Percentiles rank a stretch among this genome's conserved stretches.
Conservation (phyloP, 2,888 invertebrate genomes). For the Dichetophora obliterata region DNA sequence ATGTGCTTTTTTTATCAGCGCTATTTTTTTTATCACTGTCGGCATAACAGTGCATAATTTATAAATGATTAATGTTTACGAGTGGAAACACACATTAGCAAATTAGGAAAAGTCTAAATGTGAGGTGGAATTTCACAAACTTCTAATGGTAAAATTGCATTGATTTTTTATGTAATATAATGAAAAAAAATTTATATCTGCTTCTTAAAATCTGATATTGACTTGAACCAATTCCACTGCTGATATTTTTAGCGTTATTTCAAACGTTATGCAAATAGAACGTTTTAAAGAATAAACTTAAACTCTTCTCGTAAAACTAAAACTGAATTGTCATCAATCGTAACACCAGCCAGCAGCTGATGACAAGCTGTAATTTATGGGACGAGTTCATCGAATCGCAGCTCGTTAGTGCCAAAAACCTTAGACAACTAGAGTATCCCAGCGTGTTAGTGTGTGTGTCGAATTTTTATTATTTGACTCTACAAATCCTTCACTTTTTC, state of each 20-base stretch:
- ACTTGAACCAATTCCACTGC: too few relatives aligned
- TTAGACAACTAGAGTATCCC: neutral
- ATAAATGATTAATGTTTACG: neutral
- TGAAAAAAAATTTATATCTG: too few relatives aligned
- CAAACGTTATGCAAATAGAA: too few relatives aligned
- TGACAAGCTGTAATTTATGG: conserved; percentile 30
- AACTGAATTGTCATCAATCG: conserved; percentile 11
- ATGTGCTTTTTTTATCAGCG: neutral
- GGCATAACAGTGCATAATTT: too few relatives aligned
- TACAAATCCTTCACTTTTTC: neutral
- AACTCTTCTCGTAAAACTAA: neutral
- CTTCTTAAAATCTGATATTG: too few relatives aligned
- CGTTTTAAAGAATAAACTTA: neutral
- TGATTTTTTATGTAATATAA: neutral
- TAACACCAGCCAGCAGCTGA: conserved; percentile 1
- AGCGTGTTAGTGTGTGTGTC: neutral
- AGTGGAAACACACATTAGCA: neutral
- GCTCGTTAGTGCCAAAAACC: conserved; percentile 20
- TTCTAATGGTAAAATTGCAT: neutral
- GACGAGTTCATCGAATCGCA: conserved; percentile 30
- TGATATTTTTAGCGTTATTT: too few relatives aligned
- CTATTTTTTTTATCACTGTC: too few relatives aligned
- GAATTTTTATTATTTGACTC: conserved; percentile 16
- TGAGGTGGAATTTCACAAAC: too few relatives aligned
- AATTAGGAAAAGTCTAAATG: neutral